Evolutionary conservation across 2,113 vertebrate genomes (phyloP).

Genomic region (Datnioides undecimradiatus): DNA sequence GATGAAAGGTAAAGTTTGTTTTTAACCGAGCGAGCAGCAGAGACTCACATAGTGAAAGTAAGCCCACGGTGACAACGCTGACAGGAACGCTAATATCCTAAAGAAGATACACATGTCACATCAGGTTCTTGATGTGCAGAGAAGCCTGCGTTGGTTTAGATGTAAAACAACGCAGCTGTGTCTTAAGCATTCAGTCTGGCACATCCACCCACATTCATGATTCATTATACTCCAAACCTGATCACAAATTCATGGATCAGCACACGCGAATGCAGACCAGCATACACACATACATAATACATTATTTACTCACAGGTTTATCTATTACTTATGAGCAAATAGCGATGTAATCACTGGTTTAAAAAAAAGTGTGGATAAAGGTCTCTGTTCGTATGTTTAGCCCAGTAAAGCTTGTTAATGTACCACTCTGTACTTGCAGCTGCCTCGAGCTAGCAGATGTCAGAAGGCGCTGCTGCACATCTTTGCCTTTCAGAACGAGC

Average conservation of each 20-base stretch:
- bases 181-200: conserved; percentile 38
- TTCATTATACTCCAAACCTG: conserved; percentile 42
- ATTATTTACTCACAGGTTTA: conserved; percentile 61
- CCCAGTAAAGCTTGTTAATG: conserved; percentile 26
- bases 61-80: conserved; percentile 31
- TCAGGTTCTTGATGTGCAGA: conserved; percentile 7
- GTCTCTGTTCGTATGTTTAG: conserved; percentile 25
- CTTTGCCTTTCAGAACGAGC: conserved; percentile 36
- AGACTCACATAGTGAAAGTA: background rate
- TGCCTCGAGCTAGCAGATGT: conserved; percentile 56
- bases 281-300: conserved; percentile 35
- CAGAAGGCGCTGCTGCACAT: conserved; percentile 31
- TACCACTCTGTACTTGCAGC: conserved; percentile 39
- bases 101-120: conserved; percentile 15
- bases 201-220: conserved; percentile 53
- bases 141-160: conserved; percentile 16
- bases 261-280: conserved; percentile 20
- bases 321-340: conserved; percentile 37
- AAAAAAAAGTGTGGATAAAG: conserved; percentile 17
- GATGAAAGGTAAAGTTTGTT: conserved; percentile 26
- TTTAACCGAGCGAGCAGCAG: conserved; percentile 9
- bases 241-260: conserved; percentile 60
- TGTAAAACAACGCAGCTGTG: conserved; percentile 47
- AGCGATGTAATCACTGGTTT: conserved; percentile 40
- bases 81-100: conserved; percentile 28